Conservation (phyloP, 2,888 invertebrate species). For the Caenorhabditis afra region DNA sequence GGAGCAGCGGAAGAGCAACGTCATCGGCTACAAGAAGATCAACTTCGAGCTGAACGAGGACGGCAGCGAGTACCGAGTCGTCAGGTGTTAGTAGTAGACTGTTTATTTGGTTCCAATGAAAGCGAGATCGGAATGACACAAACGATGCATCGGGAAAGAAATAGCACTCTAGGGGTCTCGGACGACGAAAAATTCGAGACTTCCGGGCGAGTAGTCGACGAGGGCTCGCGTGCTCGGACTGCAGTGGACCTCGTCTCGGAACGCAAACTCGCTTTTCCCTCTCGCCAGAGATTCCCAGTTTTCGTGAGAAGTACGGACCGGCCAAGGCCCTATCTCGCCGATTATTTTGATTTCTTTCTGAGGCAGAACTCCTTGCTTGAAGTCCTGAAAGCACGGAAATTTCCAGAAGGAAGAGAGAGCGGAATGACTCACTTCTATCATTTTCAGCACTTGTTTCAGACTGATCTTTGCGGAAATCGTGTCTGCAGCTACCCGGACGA, state of each 20-base stretch:
- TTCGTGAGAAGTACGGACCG: too few species aligned
- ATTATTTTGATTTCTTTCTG: slow-evolving; percentile 36
- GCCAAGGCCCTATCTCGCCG: background rate
- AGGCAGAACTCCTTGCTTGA: slow-evolving; percentile 6
- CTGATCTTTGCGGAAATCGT: slow-evolving; percentile 24
- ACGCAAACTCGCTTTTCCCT: background rate
- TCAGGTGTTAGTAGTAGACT: slow-evolving; percentile 16
- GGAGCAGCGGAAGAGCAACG: slow-evolving; percentile 48
- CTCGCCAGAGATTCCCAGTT: background rate
- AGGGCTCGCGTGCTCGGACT: too few species aligned
- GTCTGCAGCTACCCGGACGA: slow-evolving; percentile 17
- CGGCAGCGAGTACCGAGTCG: slow-evolving; percentile 36
- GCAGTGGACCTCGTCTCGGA: slow-evolving; percentile 21
- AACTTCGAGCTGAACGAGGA: slow-evolving; percentile 53
- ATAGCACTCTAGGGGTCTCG: too few species aligned
- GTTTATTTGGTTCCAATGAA: background rate
- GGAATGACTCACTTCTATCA: slow-evolving; percentile 19
- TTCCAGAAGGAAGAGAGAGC: too few species aligned
- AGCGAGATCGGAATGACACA: slow-evolving; percentile 10
- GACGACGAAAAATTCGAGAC: slow-evolving; percentile 15
- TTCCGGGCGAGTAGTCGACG: slow-evolving; percentile 6
- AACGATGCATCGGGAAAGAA: background rate
- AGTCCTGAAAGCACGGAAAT: slow-evolving; percentile 16
- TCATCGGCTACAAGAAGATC: slow-evolving; percentile 63
- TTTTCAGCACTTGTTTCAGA: slow-evolving; percentile 25